These are phyloP conservation scores for Mallotus villosus DNA, from an alignment of 2,797 vertebrate species.

Conservation along the genomic window DNA sequence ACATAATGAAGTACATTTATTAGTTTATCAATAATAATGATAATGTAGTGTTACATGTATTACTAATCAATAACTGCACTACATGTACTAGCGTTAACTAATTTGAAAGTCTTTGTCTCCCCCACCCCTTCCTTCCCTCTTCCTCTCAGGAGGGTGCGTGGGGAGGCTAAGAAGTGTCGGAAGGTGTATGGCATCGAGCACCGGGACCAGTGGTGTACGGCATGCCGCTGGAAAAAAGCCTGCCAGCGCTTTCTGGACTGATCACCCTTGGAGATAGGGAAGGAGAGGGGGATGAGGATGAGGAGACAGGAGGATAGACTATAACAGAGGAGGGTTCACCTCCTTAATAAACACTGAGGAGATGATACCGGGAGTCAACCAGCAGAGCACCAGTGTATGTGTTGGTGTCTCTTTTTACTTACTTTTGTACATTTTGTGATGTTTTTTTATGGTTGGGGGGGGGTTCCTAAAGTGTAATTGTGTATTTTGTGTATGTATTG, in stretches of 20 bases:
- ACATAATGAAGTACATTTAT: neutral
- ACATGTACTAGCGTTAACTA: neutral
- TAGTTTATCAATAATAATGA: neutral
- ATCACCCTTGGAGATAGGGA: slow-evolving; percentile 29
- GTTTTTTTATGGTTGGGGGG: no score
- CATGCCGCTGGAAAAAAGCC: slow-evolving; percentile 93
- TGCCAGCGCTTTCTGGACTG: slow-evolving; percentile 92
- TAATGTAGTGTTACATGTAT: neutral
- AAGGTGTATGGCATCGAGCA: slow-evolving; percentile 92
- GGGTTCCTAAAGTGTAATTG: slow-evolving; percentile 26
- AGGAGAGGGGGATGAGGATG: neutral
- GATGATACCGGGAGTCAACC: slow-evolving; percentile 19
- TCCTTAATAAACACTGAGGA: slow-evolving; percentile 14
- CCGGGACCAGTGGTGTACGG: slow-evolving; percentile 90
- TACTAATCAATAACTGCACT: neutral
- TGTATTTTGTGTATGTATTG: slow-evolving; percentile 28
- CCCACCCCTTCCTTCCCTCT: neutral
- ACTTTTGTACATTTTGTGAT: slow-evolving; percentile 34
- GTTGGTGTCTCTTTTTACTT: slow-evolving; percentile 16
- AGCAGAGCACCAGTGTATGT: slow-evolving; percentile 29
- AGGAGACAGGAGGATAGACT: slow-evolving; percentile 13
- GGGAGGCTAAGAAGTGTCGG: slow-evolving; percentile 90
- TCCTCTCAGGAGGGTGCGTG: slow-evolving; percentile 81
- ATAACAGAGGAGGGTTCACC: slow-evolving; percentile 10
- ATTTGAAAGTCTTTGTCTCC: neutral